Evolutionary conservation across 2,113 vertebrate species (phyloP).

Genomic region (Aix galericulata): DNA sequence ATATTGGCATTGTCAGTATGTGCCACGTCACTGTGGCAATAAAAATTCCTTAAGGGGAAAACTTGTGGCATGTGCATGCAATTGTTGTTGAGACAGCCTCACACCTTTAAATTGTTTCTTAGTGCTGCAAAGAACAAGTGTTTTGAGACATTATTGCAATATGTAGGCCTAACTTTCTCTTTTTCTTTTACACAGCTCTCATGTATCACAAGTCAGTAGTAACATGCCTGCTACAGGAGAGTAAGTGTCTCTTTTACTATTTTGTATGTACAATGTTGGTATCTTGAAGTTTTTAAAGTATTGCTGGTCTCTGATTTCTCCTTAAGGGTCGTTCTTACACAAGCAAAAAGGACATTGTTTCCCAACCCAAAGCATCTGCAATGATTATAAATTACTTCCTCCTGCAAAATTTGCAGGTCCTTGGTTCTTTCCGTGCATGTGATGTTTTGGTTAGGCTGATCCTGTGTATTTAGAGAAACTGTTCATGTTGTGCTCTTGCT

Average conservation of each 20-base stretch:
- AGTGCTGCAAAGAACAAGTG: not conserved
- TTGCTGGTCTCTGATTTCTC: not conserved
- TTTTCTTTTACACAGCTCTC: constrained; percentile 76
- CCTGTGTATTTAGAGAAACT: not conserved
- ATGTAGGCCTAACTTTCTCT: constrained; percentile 11
- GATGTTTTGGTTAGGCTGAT: not conserved
- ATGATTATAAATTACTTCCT: constrained; percentile 22
- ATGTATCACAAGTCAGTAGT: constrained; percentile 81
- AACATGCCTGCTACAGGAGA: constrained; percentile 82
- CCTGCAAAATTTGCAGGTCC: not conserved
- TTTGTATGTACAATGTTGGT: not conserved
- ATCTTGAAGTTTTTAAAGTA: not conserved
- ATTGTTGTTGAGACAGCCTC: not conserved
- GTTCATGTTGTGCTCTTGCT: not conserved
- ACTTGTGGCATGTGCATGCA: not conserved
- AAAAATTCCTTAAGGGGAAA: not conserved
- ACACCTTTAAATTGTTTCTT: not conserved
- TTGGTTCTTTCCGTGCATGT: not conserved
- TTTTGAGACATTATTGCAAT: not conserved
- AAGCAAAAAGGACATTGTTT: not conserved
- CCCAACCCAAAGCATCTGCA: not conserved
- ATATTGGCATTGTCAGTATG: not conserved
- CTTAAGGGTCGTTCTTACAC: not conserved
- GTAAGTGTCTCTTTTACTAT: constrained; percentile 78
- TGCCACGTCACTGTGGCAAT: not conserved